phyloP scores from a whole-genome alignment of 2,797 vertebrate species.

The Sciaenops ocellatus region DNA sequence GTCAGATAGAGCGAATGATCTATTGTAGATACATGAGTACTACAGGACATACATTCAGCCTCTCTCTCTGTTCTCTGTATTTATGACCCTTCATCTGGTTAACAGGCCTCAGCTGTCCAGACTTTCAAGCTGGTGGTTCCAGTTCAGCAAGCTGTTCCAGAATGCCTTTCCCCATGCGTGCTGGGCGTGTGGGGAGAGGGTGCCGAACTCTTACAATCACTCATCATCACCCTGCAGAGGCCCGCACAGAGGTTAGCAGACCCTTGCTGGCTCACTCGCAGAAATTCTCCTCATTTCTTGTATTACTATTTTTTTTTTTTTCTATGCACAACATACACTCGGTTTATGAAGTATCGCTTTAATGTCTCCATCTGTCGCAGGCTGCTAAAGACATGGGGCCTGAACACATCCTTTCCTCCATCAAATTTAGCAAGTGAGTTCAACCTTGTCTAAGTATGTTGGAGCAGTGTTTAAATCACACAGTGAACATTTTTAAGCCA shows the following conservation, averaged over 20 bases:
- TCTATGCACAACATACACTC: too few relatives aligned
- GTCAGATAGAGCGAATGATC: not conserved
- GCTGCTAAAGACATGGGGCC: constrained; percentile 68
- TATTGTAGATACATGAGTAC: not conserved
- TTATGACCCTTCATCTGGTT: constrained; percentile 62
- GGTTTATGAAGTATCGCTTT: constrained; percentile 10
- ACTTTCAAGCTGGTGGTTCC: constrained; percentile 65
- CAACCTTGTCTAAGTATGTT: not conserved
- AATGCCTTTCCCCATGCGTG: constrained; percentile 60
- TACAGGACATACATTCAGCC: not conserved
- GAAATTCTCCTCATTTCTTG: not conserved
- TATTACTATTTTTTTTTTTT: not conserved
- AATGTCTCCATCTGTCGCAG: constrained; percentile 69
- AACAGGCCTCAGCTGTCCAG: constrained; percentile 82
- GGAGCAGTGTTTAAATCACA: not conserved
- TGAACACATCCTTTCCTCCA: constrained; percentile 75
- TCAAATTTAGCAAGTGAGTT: constrained; percentile 85
- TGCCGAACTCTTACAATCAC: constrained; percentile 42
- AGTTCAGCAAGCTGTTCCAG: constrained; percentile 59
- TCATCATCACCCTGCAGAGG: constrained; percentile 57
- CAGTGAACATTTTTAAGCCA: not conserved
- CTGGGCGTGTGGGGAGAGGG: constrained; percentile 61
- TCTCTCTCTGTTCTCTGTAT: constrained; percentile 16
- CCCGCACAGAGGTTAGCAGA: constrained; percentile 70
- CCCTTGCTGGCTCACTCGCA: not conserved